Conservation (phyloP, 2,797 vertebrate species). For the Xiphorhynchus erythropygius region DNA sequence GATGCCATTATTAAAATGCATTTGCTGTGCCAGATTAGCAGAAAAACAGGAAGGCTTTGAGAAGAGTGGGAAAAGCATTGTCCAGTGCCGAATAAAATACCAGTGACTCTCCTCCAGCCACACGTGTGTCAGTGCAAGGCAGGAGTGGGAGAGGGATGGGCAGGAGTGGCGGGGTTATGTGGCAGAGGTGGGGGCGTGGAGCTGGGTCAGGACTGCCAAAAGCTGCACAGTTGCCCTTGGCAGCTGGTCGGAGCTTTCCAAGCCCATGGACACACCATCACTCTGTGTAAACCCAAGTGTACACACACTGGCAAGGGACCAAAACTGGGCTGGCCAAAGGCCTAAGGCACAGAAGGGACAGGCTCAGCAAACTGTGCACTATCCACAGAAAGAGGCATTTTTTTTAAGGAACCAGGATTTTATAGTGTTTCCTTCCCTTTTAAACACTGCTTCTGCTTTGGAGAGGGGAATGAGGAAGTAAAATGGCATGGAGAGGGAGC, state of each 20-base stretch:
- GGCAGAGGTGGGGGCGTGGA: neutral
- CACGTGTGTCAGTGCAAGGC: neutral
- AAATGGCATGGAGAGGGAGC: neutral
- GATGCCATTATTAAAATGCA: constrained; percentile 37
- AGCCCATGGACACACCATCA: rapidly evolving
- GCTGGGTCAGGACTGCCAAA: rapidly evolving
- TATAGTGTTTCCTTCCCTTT: constrained; percentile 13
- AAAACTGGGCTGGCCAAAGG: neutral
- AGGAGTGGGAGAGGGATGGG: neutral
- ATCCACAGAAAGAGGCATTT: neutral
- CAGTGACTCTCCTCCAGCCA: neutral
- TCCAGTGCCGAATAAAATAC: neutral
- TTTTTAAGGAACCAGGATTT: neutral
- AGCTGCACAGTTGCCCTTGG: rapidly evolving
- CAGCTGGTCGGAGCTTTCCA: neutral
- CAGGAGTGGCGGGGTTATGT: rapidly evolving
- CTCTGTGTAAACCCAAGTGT: neutral
- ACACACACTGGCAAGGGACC: neutral
- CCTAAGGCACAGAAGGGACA: neutral
- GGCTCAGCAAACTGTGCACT: neutral
- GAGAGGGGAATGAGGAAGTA: neutral
- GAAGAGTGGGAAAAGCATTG: constrained; percentile 28
- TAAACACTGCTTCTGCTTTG: neutral
- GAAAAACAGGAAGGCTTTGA: constrained; percentile 59
- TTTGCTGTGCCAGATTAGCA: constrained; percentile 38